These are phyloP conservation scores for Monodelphis domestica DNA, from an alignment of 2,797 vertebrate species.

Conservation along the genomic window DNA sequence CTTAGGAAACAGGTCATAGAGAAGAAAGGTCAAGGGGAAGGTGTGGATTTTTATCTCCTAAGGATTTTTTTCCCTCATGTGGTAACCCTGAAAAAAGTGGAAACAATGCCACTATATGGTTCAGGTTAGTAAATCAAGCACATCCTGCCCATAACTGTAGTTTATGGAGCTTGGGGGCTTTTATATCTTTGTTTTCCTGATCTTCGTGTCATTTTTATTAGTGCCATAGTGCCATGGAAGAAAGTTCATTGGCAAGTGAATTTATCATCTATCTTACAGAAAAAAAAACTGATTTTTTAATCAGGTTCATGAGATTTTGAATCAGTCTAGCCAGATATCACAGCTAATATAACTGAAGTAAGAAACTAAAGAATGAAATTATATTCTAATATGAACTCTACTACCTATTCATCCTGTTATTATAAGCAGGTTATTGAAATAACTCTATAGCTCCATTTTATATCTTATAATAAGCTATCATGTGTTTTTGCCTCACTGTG, in stretches of 20 bases:
- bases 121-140: background rate
- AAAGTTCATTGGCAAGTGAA: conserved; percentile 4
- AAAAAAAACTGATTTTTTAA: conserved; percentile 14
- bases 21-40: background rate
- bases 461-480: background rate
- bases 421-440: background rate
- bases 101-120: background rate
- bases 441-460: conserved; percentile 24
- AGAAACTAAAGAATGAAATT: background rate
- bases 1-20: conserved; percentile 23
- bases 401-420: background rate
- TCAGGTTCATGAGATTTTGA: conserved; percentile 13
- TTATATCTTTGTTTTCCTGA: conserved; percentile 4
- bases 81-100: conserved; percentile 5
- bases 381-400: background rate
- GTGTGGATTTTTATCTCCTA: conserved; percentile 13
- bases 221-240: conserved; percentile 11
- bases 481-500: background rate
- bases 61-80: background rate
- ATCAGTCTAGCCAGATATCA: background rate
- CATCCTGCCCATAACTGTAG: conserved; percentile 3
- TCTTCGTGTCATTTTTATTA: conserved; percentile 29
- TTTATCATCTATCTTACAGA: conserved; percentile 31
- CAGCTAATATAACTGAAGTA: background rate
- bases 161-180: background rate